Conservation (phyloP, 2,113 vertebrate genomes). For the Cavia aperea region DNA sequence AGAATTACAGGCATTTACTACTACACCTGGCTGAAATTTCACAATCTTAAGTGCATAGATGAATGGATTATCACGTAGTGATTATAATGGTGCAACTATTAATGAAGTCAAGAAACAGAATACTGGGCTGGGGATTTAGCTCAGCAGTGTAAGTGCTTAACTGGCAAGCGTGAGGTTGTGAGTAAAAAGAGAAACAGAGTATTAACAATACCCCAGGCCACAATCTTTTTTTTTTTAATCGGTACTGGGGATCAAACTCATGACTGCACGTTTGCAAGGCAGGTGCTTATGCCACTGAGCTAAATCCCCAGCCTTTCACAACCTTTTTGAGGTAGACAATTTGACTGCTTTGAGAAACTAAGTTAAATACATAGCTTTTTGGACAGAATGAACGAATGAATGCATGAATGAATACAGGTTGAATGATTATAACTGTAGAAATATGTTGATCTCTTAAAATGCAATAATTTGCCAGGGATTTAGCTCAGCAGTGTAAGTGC, state of each 20-base stretch:
- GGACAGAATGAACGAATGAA: slow-evolving; percentile 26
- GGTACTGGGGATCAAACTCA: too few relatives aligned
- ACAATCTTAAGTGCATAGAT: background rate
- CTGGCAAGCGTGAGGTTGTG: too few relatives aligned
- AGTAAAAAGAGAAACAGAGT: background rate
- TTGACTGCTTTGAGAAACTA: slow-evolving; percentile 37
- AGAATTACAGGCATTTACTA: background rate
- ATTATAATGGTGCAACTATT: background rate
- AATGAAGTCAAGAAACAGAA: slow-evolving; percentile 5
- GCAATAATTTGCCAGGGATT: background rate
- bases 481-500: too few relatives aligned
- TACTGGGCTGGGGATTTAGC: too few relatives aligned
- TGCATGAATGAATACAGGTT: background rate
- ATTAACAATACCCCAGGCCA: background rate
- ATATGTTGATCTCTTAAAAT: slow-evolving; percentile 6
- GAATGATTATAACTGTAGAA: slow-evolving; percentile 37
- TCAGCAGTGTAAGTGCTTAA: too few relatives aligned
- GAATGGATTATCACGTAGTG: slow-evolving; percentile 12
- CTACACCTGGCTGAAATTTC: background rate
- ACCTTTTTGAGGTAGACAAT: background rate
- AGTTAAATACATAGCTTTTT: slow-evolving; percentile 10
- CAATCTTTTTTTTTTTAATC: background rate
- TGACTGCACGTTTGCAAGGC: too few relatives aligned
- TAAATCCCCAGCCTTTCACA: background rate
- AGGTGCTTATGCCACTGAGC: too few relatives aligned